These are phyloP conservation scores for Synanthedon formicaeformis DNA, from an alignment of 2,888 invertebrate genomes.

Conservation along the genomic window DNA sequence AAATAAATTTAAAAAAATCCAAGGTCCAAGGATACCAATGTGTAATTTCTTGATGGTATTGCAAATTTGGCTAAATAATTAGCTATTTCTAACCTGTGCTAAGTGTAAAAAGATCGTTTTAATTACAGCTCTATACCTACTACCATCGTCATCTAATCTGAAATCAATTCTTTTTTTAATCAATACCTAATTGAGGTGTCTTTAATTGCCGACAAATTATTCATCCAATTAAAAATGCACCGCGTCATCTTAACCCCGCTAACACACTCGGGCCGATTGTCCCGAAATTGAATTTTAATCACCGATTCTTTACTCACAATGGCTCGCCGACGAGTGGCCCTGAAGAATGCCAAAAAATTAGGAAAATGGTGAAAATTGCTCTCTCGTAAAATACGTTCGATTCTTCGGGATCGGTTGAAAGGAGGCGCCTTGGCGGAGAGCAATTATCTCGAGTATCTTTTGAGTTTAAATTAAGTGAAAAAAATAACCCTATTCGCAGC, in stretches of 20 bases:
- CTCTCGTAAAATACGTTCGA: constrained; percentile 52
- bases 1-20: no score
- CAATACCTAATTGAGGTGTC: background rate
- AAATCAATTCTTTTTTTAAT: background rate
- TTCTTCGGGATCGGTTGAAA: constrained; percentile 35
- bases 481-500: constrained; percentile 22
- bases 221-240: constrained; percentile 66
- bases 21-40: no score
- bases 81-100: no score
- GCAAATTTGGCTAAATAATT: no score
- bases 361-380: constrained; percentile 61
- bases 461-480: constrained; percentile 70
- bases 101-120: no score
- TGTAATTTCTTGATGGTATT: no score
- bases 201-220: constrained; percentile 31
- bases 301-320: constrained; percentile 64
- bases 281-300: constrained; percentile 71
- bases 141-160: no score
- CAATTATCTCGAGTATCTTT: constrained; percentile 70
- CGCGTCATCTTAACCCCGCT: constrained; percentile 43
- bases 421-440: constrained; percentile 32
- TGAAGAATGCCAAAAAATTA: constrained; percentile 60
- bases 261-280: constrained; percentile 59
- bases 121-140: no score
- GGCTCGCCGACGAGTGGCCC: constrained; percentile 30